Evolutionary conservation across 2,888 invertebrate species (phyloP), one percentile per base, ranked within the genome.

Genomic region (Apodemia zela): DNA sequence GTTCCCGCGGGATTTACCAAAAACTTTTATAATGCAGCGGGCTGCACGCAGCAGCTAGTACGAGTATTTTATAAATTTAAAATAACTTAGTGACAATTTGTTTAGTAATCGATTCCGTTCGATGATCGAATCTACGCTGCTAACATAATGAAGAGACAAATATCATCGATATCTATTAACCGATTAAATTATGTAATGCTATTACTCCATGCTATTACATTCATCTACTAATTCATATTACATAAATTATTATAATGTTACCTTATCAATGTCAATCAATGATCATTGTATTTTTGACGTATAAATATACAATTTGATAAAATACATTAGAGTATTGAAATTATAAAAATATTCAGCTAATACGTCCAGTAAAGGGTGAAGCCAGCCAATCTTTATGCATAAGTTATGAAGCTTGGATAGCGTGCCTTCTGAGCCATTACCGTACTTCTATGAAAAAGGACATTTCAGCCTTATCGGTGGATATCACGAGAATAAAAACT

Each of bases 401-500:
- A 90, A 90, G 83, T 90, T 80, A 91, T 90, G 84, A 87, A 62
- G 76, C 75, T 70, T 69, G 78, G 81, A 75, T 90, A 76, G 89
- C 90, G 90, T 90, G 90, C 85, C 79, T 86, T 76, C 78, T 76
- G 76, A 75, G 77, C 89, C 89, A 90, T 91, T 90, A 91, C 82
- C 79, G 84, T 71, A 78, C 82, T 90, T 91, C 91, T 90, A 89
- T 90, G 90, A 86, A 91, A 91, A 90, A 89, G 89, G 89, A 90
- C 89, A 89, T 89, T 89, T 86, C 81, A 77, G 77, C 82, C 84
- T 91, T 91, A 90, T 91, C 91, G 84, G 72, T 78, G 86, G 87
- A 84, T 89, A 91, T 90, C 90, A 88, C 85, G 85, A 88, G 89
- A 90, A 90, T 90, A 90, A 90, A 89, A 90, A 87, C 84, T 68